Evolutionary conservation across 2,888 invertebrate genomes (phyloP), one percentile per base, ranked within the genome.

Genomic region (Trissoscelio sp.): DNA sequence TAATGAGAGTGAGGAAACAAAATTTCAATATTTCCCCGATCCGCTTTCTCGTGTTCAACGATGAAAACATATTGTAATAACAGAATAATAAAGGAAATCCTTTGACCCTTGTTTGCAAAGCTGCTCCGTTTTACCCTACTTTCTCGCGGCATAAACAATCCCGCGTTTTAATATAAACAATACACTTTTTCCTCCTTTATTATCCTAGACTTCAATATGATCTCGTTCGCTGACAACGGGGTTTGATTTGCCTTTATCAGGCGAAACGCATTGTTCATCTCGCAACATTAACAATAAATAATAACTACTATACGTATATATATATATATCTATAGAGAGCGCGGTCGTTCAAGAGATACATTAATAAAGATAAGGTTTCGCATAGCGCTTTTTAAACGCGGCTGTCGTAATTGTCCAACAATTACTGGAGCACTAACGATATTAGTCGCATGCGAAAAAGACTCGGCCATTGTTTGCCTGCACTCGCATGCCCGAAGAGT

Each of bases 381-480:
- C 67, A 53, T 42, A 62, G 69, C 73, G 39, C 58, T 73, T 80
- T 77, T 64, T 69, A 66, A 78, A 42, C 69, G 74, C 70, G 79
- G 83, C 83, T 74, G 81, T 81, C 86, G 85, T 88, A 88, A 88
- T 87, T 87, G 88, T 83, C 84, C 69, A 81, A 84, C 88, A 87
- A 88, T 88, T 88, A 88, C 85, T 84, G 83, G 83, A 72, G 75
- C 79, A 84, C 85, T 85, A 86, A 85, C 86, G 87, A 84, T 86
- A 86, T 88, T 87, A 88, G 87, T 87, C 85, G 84, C 87, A 85
- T 85, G 86, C 84, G 86, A 86, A 87, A 87, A 86, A 83, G 83
- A 83, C 81, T 81, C 83, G 81, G 82, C 83, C 84, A 88, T 88
- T 88, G 88, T 88, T 86, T 81, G 84, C 86, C 81, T 69, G 79